Percentiles rank a stretch among this genome's conserved stretches.
phyloP scores from a whole-genome alignment of 2,113 vertebrate species.

The Tyrannus savana region DNA sequence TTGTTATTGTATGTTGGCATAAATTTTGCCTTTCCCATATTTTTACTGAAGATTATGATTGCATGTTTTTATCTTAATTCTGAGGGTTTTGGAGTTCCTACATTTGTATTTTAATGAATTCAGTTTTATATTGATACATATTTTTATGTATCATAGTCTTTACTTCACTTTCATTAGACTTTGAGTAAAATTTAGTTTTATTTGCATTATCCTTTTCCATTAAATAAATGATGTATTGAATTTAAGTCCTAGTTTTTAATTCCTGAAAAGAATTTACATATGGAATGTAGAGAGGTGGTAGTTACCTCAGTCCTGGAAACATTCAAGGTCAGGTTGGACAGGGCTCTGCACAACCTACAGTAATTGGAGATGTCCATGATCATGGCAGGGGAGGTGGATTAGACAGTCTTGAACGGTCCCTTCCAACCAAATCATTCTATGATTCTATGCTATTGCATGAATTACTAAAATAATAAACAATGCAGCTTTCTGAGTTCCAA shows the following conservation, averaged over 20 bases:
- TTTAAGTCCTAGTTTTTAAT: background rate
- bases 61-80: background rate
- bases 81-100: background rate
- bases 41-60: background rate
- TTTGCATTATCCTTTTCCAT: background rate
- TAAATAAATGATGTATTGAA: background rate
- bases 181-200: background rate
- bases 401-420: background rate
- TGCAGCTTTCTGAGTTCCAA: background rate
- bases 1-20: background rate
- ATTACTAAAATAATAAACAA: background rate
- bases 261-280: background rate
- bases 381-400: background rate
- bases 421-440: background rate
- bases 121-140: background rate
- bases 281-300: background rate
- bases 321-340: background rate
- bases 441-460: background rate
- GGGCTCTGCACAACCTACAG: background rate
- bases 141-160: background rate
- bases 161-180: background rate
- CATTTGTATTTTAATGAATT: background rate
- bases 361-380: background rate
- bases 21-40: background rate
- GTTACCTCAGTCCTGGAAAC: background rate